These are phyloP conservation scores for Chinchilla lanigera DNA, from an alignment of 2,113 vertebrate genomes.

Conservation along the genomic window DNA sequence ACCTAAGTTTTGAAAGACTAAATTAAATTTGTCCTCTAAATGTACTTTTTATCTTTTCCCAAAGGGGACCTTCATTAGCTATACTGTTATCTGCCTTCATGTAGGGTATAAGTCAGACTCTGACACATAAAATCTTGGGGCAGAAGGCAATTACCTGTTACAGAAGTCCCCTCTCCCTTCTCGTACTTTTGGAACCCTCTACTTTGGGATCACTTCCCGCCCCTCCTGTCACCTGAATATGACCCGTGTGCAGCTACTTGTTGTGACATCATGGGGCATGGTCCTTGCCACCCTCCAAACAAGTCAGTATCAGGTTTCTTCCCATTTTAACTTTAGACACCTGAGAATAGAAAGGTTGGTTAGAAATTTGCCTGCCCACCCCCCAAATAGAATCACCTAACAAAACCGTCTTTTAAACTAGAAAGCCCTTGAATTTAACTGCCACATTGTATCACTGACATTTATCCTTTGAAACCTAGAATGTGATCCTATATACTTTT, in stretches of 20 bases:
- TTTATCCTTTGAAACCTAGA: neutral
- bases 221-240: no score
- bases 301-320: neutral
- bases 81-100: neutral
- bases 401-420: neutral
- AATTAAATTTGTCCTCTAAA: neutral
- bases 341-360: neutral
- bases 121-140: neutral
- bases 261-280: neutral
- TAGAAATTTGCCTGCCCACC: neutral
- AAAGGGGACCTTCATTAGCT: neutral
- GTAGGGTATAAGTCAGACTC: neutral
- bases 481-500: neutral
- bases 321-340: neutral
- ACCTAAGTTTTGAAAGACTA: neutral
- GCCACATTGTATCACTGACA: neutral
- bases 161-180: fast-evolving
- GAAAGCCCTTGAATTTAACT: neutral
- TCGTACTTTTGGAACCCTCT: neutral
- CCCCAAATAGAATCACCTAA: neutral
- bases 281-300: neutral
- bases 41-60: neutral
- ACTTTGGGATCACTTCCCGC: neutral
- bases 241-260: neutral
- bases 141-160: neutral